Evolutionary conservation across 53 echinoderm and acorn worm species (phyloP).

Genomic region (Crossaster papposus): DNA sequence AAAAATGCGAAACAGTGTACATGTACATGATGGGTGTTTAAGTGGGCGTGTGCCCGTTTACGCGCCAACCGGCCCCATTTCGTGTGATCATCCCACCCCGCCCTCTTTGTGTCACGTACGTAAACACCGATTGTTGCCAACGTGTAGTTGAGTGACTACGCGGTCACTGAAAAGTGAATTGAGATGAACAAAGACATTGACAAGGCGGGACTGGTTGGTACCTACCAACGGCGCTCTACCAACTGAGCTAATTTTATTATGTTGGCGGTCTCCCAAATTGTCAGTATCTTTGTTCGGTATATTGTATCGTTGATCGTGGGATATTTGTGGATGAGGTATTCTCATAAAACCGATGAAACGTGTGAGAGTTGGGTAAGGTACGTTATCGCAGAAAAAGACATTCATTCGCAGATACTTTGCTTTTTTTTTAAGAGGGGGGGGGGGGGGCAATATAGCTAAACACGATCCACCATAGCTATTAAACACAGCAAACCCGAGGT

Average conservation of each 20-base stretch:
- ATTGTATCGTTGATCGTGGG: neutral
- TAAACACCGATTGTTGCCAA: neutral
- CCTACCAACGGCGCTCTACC: too few relatives aligned
- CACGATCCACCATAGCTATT: too few relatives aligned
- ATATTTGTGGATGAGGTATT: neutral
- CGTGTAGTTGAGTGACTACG: neutral
- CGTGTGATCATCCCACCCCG: neutral
- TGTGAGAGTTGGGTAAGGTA: neutral
- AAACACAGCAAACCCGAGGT: neutral
- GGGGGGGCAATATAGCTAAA: neutral
- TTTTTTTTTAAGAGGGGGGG: neutral
- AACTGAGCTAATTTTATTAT: too few relatives aligned
- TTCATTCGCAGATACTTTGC: neutral
- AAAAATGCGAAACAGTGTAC: too few relatives aligned
- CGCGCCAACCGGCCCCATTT: neutral
- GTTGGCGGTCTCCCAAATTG: neutral
- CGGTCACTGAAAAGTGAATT: neutral
- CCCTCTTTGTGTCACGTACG: neutral
- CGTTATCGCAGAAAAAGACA: neutral
- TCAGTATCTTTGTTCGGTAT: too few relatives aligned
- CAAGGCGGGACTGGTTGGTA: too few relatives aligned
- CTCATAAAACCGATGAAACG: neutral
- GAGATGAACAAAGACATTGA: too few relatives aligned
- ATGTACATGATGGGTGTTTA: too few relatives aligned
- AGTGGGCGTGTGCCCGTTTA: conserved; percentile 13